Conservation (phyloP, 2,797 vertebrate species). For the Avahi laniger region DNA sequence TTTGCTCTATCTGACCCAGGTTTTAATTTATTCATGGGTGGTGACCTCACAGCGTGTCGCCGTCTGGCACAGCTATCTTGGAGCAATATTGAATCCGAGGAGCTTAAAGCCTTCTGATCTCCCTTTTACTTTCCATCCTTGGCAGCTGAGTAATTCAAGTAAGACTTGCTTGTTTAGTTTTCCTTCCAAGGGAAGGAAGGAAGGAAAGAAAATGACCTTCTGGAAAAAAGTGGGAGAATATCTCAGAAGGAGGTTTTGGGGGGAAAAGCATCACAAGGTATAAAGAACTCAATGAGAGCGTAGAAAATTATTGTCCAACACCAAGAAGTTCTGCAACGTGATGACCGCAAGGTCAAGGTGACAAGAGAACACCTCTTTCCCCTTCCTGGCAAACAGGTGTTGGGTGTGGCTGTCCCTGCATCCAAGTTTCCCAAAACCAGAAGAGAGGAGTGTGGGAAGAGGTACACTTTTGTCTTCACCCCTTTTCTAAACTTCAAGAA, state of each 20-base stretch:
- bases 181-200: not conserved
- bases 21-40: not conserved
- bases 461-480: constrained; percentile 43
- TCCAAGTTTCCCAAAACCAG: not conserved
- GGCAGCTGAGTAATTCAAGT: not conserved
- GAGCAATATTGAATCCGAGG: not conserved
- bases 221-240: not conserved
- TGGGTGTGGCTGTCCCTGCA: not conserved
- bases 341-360: accelerated
- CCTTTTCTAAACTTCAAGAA: constrained; percentile 57
- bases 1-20: not conserved
- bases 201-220: not conserved
- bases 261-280: not conserved
- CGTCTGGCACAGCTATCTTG: not conserved
- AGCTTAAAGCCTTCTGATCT: not conserved
- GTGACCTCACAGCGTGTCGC: not conserved
- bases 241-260: not conserved
- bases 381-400: not conserved
- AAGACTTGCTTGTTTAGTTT: not conserved
- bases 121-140: not conserved
- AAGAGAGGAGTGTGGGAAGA: constrained; percentile 23
- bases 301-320: no score
- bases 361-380: not conserved
- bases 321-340: accelerated
- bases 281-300: not conserved